Evolutionary conservation across 2,888 invertebrate genomes (phyloP).

Genomic region (Stratiomys singularior): DNA sequence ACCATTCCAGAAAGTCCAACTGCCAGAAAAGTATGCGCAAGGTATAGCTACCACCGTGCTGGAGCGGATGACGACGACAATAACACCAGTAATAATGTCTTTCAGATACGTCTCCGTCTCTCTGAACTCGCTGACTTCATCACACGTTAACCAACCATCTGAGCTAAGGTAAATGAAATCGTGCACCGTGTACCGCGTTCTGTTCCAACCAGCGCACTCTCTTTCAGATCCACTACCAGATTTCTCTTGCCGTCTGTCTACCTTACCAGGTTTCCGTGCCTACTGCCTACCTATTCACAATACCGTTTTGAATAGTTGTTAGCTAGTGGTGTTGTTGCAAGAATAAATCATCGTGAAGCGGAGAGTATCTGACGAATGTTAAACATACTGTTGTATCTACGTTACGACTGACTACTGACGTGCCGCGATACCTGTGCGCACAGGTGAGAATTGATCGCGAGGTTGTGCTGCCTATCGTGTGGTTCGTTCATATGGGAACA

Average conservation of each 20-base stretch:
- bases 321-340: background rate
- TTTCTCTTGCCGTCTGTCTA: background rate
- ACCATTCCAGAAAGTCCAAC: constrained; percentile 36
- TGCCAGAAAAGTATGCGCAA: constrained; percentile 23
- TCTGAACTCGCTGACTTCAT: background rate
- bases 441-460: constrained; percentile 31
- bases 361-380: constrained; percentile 2
- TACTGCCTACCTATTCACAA: background rate
- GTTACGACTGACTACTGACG: no score
- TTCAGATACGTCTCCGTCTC: background rate
- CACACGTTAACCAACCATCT: constrained; percentile 7
- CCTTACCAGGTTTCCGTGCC: no score
- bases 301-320: background rate
- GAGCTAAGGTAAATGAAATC: background rate
- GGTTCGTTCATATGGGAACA: background rate
- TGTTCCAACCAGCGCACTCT: background rate
- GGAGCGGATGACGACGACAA: constrained; percentile 29
- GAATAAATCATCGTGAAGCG: background rate
- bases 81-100: constrained; percentile 9
- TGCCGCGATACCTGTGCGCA: constrained; percentile 3
- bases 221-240: background rate
- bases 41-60: constrained; percentile 22
- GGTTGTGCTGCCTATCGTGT: background rate
- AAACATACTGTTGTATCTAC: background rate
- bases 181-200: background rate